Evolutionary conservation across 2,888 invertebrate species (phyloP).

Genomic region (Trichacis sp.): DNA sequence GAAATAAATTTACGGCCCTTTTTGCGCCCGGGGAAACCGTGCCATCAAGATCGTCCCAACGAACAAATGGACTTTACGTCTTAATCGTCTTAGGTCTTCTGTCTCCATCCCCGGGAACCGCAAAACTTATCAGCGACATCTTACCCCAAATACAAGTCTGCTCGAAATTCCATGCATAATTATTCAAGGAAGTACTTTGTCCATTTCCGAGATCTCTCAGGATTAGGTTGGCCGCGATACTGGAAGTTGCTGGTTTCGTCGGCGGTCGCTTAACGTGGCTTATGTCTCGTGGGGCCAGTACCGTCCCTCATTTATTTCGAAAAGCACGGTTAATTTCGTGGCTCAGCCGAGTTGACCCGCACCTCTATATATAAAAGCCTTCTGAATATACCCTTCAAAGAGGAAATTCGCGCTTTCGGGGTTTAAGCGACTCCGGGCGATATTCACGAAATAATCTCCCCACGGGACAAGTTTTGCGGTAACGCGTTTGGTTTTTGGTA

Average conservation of each 20-base stretch:
- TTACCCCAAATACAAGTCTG: neutral
- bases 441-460: constrained; percentile 3
- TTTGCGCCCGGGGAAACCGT: neutral
- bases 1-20: neutral
- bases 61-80: neutral
- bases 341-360: neutral
- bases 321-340: constrained; percentile 7
- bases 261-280: constrained; percentile 8
- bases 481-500: too few species aligned
- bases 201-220: constrained; percentile 10
- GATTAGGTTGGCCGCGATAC: constrained; percentile 14
- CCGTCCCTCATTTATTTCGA: constrained; percentile 10
- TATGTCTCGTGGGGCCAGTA: neutral
- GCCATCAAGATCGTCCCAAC: neutral
- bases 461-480: constrained; percentile 5
- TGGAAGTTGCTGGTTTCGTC: constrained; percentile 11
- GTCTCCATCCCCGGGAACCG: neutral
- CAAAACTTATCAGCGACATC: constrained; percentile 5
- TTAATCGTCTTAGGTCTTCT: constrained; percentile 4
- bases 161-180: constrained; percentile 11
- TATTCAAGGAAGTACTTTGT: constrained; percentile 14
- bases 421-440: constrained; percentile 2
- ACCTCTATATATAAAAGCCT: neutral
- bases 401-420: constrained; percentile 1
- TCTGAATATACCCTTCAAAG: neutral